phyloP scores from a whole-genome alignment of 2,113 vertebrate genomes.

The Pelusios castaneus region DNA sequence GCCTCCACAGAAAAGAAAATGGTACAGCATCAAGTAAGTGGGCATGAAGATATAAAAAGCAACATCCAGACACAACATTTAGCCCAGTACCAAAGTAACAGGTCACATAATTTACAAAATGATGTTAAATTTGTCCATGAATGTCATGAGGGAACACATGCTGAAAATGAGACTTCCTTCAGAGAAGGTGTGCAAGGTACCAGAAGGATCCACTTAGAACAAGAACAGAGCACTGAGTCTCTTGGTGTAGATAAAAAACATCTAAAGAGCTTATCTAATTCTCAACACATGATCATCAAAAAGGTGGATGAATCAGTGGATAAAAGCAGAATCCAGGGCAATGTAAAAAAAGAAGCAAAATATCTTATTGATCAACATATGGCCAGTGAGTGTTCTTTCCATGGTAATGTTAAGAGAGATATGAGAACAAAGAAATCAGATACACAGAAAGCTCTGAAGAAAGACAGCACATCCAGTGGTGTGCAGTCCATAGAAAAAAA shows the following conservation, averaged over 20 bases:
- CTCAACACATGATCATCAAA: conserved; percentile 53
- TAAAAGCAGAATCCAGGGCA: background rate
- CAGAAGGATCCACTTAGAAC: conserved; percentile 81
- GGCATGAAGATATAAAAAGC: conserved; percentile 77
- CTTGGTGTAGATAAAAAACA: conserved; percentile 70
- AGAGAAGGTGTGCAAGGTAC: conserved; percentile 80
- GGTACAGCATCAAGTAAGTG: conserved; percentile 70
- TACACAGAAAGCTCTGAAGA: background rate
- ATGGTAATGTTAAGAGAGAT: conserved; percentile 2
- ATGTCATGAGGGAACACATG: conserved; percentile 70
- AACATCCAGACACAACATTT: conserved; percentile 78
- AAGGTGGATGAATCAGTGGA: conserved; percentile 8
- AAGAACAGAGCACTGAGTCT: conserved; percentile 75
- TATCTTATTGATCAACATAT: background rate
- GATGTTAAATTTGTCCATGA: conserved; percentile 77
- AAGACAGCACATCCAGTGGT: background rate
- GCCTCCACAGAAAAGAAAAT: conserved; percentile 75
- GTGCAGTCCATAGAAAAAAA: background rate
- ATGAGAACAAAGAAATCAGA: conserved; percentile 39
- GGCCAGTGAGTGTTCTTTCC: conserved; percentile 10
- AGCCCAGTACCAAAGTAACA: conserved; percentile 68
- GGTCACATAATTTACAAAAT: conserved; percentile 73
- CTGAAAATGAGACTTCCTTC: conserved; percentile 77
- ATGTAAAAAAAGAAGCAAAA: background rate
- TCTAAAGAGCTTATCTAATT: conserved; percentile 70